Percentiles rank a stretch among this genome's conserved stretches.
Evolutionary conservation across 2,113 vertebrate genomes (phyloP).

Genomic region (Poecile atricapillus): DNA sequence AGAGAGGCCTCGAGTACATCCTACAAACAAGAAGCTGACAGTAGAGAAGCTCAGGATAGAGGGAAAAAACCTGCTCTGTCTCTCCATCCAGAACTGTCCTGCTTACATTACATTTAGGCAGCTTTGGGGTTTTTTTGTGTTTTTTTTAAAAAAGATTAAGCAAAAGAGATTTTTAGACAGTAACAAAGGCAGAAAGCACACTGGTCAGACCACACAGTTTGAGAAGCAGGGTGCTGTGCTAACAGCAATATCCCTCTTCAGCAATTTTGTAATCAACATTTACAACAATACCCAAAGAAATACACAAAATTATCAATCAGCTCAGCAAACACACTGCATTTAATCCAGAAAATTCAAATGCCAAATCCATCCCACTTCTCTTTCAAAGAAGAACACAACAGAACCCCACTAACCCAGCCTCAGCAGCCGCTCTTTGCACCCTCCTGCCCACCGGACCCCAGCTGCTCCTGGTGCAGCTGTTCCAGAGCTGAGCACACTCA

Average conservation of each 20-base stretch:
- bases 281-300: not conserved
- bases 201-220: not conserved
- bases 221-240: not conserved
- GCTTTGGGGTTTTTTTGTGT: not conserved
- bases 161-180: not conserved
- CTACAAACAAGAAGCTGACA: not conserved
- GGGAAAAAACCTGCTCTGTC: not conserved
- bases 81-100: not conserved
- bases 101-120: not conserved
- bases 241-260: not conserved
- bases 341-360: not conserved
- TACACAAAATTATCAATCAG: not conserved
- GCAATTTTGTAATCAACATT: not conserved
- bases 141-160: not conserved
- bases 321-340: not conserved
- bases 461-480: not conserved
- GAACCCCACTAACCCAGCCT: not conserved
- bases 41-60: not conserved
- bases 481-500: not conserved
- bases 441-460: not conserved
- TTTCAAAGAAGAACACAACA: not conserved
- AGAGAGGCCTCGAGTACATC: not conserved
- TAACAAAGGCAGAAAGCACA: not conserved
- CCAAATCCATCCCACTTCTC: not conserved
- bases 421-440: not conserved